A percentile compares a stretch with the other conserved stretches of the same genome.
Conservation (phyloP, 2,888 invertebrate species). For the Drosophila parthenogenetica region DNA sequence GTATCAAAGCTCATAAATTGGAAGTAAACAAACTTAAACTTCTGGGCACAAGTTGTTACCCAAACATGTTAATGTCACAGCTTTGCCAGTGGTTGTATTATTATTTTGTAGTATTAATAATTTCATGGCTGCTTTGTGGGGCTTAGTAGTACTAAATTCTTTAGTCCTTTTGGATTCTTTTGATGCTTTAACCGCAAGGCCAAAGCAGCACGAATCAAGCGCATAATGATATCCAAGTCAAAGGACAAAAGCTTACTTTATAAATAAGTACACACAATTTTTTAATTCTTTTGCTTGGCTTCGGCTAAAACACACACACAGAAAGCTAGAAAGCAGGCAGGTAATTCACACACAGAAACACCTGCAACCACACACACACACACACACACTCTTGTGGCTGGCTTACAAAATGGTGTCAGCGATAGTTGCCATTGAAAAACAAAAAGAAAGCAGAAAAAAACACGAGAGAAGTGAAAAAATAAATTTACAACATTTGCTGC, state of each 20-base stretch:
- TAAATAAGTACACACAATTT: conserved; percentile 45
- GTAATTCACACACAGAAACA: conserved; percentile 10
- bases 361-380: conserved; percentile 8
- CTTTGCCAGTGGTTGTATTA: background rate
- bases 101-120: too few species aligned
- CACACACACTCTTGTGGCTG: conserved; percentile 2
- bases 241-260: conserved; percentile 72
- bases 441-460: conserved; percentile 4
- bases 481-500: background rate
- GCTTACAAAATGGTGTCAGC: conserved; percentile 73
- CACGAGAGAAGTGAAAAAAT: conserved; percentile 1
- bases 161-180: background rate
- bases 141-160: conserved; percentile 2
- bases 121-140: background rate
- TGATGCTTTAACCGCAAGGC: conserved; percentile 38
- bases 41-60: background rate
- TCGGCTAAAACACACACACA: conserved; percentile 14
- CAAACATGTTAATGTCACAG: background rate
- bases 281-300: conserved; percentile 50
- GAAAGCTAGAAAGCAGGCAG: conserved; percentile 3
- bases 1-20: background rate
- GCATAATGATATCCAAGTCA: conserved; percentile 70
- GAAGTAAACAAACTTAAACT: conserved; percentile 1
- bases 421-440: conserved; percentile 63
- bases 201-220: conserved; percentile 41